A percentile compares a stretch with the other conserved stretches of the same genome.
Conservation (phyloP, 2,888 invertebrate species). For the Miltochrista miniata region DNA sequence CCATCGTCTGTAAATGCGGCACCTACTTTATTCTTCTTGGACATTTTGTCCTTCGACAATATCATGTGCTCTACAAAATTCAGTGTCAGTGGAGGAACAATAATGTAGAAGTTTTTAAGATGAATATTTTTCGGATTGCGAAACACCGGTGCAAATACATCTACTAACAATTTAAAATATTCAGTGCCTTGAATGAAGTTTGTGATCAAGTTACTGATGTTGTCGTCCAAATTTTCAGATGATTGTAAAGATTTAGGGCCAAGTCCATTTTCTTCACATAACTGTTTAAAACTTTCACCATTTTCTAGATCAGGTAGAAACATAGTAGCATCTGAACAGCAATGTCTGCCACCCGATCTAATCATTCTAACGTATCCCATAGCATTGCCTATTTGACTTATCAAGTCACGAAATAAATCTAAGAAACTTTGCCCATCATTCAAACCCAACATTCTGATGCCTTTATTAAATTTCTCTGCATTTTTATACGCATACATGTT, state of each 20-base stretch:
- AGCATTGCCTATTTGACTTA: slow-evolving; percentile 98
- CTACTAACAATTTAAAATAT: slow-evolving; percentile 94
- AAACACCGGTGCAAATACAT: slow-evolving; percentile 96
- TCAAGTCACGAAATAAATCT: slow-evolving; percentile 95
- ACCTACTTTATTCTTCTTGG: slow-evolving; percentile 93
- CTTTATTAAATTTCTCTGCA: slow-evolving; percentile 96
- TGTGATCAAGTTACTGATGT: slow-evolving; percentile 89
- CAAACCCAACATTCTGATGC: slow-evolving; percentile 93
- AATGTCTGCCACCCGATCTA: slow-evolving; percentile 96
- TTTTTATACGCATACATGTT: slow-evolving; percentile 93
- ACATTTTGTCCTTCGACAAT: slow-evolving; percentile 95
- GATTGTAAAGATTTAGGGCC: slow-evolving; percentile 85
- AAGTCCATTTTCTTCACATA: slow-evolving; percentile 84
- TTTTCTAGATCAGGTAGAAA: slow-evolving; percentile 92
- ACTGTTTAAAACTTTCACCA: slow-evolving; percentile 84
- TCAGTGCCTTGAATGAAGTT: slow-evolving; percentile 95
- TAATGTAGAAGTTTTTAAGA: slow-evolving; percentile 95
- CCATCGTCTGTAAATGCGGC: slow-evolving; percentile 99
- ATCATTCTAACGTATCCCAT: slow-evolving; percentile 98
- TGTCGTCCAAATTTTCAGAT: slow-evolving; percentile 89
- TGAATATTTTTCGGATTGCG: slow-evolving; percentile 94
- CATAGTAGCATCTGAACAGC: slow-evolving; percentile 94
- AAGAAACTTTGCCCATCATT: slow-evolving; percentile 94
- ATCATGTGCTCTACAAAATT: slow-evolving; percentile 98
- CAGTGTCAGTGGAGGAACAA: slow-evolving; percentile 96